Evolutionary conservation across 2,113 vertebrate species (phyloP).

Genomic region (Engraulis encrasicolus): DNA sequence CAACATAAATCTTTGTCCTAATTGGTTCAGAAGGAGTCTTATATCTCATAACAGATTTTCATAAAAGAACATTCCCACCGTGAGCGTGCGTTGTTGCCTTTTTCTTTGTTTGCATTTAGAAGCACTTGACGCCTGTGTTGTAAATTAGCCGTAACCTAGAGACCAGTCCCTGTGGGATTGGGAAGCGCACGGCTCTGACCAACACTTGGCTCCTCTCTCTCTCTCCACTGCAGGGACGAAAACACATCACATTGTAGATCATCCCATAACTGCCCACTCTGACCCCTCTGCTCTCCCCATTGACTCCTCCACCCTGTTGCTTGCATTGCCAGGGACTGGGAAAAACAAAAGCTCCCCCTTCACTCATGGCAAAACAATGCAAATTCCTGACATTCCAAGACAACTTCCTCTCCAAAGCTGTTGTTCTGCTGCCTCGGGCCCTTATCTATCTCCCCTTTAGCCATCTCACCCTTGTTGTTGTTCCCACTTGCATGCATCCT

Average conservation of each 20-base stretch:
- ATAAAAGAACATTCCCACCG: no score
- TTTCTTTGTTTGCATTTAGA: no score
- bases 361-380: slow-evolving; percentile 54
- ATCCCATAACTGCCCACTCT: neutral
- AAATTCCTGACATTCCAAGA: slow-evolving; percentile 58
- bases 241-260: neutral
- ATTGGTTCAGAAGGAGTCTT: no score
- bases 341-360: slow-evolving; percentile 55
- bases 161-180: no score
- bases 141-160: no score
- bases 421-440: slow-evolving; percentile 34
- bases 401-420: slow-evolving; percentile 14
- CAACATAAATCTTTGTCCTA: no score
- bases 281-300: neutral
- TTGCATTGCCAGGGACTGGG: slow-evolving; percentile 42
- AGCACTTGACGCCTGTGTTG: no score
- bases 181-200: neutral
- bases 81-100: no score
- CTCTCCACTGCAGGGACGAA: neutral
- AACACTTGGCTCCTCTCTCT: neutral
- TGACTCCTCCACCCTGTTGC: slow-evolving; percentile 17
- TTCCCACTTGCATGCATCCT: neutral
- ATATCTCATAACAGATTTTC: no score
- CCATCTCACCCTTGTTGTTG: neutral
- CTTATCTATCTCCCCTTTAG: slow-evolving; percentile 2